Evolutionary conservation across 2,113 vertebrate species (phyloP).

Genomic region (Anoura caudifer): DNA sequence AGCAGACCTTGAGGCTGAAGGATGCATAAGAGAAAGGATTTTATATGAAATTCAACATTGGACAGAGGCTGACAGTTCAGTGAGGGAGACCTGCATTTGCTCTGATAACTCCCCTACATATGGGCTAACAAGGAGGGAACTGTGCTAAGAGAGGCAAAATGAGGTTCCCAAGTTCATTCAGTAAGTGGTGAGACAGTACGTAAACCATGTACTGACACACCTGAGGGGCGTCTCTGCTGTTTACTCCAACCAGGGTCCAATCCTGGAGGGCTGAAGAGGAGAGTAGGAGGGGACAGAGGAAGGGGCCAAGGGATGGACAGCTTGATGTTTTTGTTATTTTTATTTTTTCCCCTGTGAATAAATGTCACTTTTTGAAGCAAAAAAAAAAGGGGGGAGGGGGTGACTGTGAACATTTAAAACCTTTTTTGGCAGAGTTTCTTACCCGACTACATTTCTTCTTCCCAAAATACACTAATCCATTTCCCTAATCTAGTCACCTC

Average conservation of each 20-base stretch:
- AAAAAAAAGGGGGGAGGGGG: neutral
- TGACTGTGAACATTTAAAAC: neutral
- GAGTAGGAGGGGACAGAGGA: neutral
- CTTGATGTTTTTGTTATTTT: neutral
- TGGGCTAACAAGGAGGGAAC: neutral
- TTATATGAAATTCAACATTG: neutral
- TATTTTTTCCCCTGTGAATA: conserved; percentile 4
- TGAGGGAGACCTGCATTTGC: neutral
- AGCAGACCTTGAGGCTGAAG: neutral
- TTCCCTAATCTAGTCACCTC: neutral
- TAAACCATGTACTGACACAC: conserved; percentile 78
- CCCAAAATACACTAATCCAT: neutral
- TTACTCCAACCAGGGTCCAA: neutral
- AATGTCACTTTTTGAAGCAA: conserved; percentile 45
- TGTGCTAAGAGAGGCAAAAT: neutral
- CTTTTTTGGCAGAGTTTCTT: neutral
- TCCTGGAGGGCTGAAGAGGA: neutral
- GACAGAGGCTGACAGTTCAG: neutral
- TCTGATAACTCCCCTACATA: neutral
- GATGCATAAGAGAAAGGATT: neutral
- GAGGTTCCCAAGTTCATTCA: neutral
- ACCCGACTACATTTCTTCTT: neutral
- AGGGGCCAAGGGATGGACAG: neutral
- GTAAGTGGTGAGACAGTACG: neutral
- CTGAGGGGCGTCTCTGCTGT: conserved; percentile 2